Base-by-base conservation (phyloP, 2,888 invertebrate genomes). In the Eudemis profundana region DNA sequence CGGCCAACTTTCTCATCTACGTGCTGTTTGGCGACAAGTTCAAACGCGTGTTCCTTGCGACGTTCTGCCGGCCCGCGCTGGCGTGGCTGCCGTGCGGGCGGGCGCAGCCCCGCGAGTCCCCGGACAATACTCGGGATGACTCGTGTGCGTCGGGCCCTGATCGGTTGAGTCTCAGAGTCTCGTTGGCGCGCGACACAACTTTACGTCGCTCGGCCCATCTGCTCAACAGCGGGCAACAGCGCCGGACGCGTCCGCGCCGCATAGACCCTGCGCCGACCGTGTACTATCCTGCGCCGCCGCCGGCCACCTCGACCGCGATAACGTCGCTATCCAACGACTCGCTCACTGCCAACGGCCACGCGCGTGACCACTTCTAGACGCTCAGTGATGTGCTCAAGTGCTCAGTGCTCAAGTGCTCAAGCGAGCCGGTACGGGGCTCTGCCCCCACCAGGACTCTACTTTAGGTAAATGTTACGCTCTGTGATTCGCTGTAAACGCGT, bases 21-120 rank as follows among this genome's bases (percentile, higher is more conserved):
- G 98, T 98, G 72, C 98, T 98, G 72, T 98, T 99, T 85, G 99
- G 99, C 1, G 97, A 98, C 84, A 98, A 99, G 85, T 99, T 99
- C 91, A 97, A 97, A 83, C 93, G 96, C 68, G 94, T 98, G 71
- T 97, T 98, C 85, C 89, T 97, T 72, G 93, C 95, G 85, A 93
- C 96, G 86, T 96, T 96, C 91, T 96, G 96, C 87, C 74, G 89
- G 93, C 49, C 89, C 90, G 14, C 84, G 93, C 72, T 91, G 94
- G 49, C 74, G 71, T 10, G 70, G 72, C 29, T 94, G 93, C 72
- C 80, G 54, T 38, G 67, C 56, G 17, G n/a, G 2, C 27, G 56
- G 40, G 3, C 47, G 79, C 93, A 96, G 8, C 2, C 33, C 10
- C 33, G 74, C 94, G 96, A 75, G 94, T 96, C 89, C 81, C 94